Percentiles rank a stretch among this genome's conserved stretches.
Conservation (phyloP, 2,797 vertebrate genomes). For the Ciconia nigra region DNA sequence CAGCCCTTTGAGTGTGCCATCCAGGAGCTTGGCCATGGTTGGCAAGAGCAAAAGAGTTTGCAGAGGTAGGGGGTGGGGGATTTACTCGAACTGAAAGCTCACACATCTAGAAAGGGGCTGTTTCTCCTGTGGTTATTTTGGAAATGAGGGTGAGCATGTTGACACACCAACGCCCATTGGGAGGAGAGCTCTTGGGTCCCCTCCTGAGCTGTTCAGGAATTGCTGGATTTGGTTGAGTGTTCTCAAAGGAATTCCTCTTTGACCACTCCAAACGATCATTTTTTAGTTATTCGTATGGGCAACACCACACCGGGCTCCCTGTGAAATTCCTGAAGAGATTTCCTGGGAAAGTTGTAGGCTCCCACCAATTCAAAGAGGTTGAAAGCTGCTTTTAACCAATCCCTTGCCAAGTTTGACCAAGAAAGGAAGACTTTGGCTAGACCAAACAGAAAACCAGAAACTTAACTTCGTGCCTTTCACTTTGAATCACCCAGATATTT, state of each 20-base stretch:
- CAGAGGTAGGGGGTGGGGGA: not conserved
- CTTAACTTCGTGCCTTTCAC: not conserved
- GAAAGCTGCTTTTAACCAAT: not conserved
- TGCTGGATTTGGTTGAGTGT: not conserved
- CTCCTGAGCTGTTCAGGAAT: not conserved
- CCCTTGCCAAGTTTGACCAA: not conserved
- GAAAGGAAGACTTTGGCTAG: not conserved
- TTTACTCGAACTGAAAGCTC: not conserved
- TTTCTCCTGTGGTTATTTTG: not conserved
- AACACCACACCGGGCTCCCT: not conserved
- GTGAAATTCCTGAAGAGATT: not conserved
- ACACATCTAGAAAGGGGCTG: not conserved
- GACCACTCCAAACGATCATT: not conserved
- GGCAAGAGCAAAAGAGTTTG: not conserved
- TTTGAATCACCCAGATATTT: not conserved
- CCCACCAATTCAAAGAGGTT: not conserved
- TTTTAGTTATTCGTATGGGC: not conserved
- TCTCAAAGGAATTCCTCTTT: not conserved
- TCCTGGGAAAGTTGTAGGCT: not conserved
- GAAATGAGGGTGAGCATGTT: not conserved
- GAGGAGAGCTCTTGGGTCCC: not conserved
- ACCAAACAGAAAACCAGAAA: not conserved
- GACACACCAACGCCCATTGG: not conserved
- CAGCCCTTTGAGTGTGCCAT: rapidly evolving
- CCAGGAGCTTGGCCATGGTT: not conserved